Evolutionary conservation across 2,797 vertebrate species (phyloP).

Genomic region (Lerista edwardsae): DNA sequence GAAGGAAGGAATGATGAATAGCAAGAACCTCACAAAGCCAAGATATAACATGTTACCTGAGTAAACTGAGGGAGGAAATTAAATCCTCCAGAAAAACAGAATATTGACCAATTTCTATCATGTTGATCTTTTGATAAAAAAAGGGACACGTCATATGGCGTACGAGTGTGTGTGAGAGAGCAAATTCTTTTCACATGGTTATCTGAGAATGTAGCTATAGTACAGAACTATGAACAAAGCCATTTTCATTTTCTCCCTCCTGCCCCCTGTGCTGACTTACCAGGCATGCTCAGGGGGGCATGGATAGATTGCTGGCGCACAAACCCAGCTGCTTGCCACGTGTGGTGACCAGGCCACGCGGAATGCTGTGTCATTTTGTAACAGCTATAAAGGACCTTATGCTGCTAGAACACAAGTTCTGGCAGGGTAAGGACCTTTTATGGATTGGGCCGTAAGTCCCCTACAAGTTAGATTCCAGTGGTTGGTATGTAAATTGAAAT

Average conservation of each 20-base stretch:
- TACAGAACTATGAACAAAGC: neutral
- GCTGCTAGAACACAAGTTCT: no score
- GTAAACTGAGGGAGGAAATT: neutral
- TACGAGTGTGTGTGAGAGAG: neutral
- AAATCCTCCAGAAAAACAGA: neutral
- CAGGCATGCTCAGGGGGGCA: no score
- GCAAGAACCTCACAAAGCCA: neutral
- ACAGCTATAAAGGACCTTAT: no score
- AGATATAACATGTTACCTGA: neutral
- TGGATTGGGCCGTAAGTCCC: no score
- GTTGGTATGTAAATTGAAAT: no score
- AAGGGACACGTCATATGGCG: neutral
- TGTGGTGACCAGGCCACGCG: no score
- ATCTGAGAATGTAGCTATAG: neutral
- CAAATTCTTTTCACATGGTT: neutral
- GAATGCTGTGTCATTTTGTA: no score
- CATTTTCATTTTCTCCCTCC: neutral
- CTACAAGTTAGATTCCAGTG: no score
- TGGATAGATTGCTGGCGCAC: no score
- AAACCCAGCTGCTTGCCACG: no score
- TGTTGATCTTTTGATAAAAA: neutral
- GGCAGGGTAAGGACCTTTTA: no score
- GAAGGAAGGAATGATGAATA: conserved; percentile 23
- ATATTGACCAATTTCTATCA: conserved; percentile 9
- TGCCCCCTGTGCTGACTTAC: no score